Base-by-base conservation (phyloP, 2,113 vertebrate genomes). In the Piprites chloris region DNA sequence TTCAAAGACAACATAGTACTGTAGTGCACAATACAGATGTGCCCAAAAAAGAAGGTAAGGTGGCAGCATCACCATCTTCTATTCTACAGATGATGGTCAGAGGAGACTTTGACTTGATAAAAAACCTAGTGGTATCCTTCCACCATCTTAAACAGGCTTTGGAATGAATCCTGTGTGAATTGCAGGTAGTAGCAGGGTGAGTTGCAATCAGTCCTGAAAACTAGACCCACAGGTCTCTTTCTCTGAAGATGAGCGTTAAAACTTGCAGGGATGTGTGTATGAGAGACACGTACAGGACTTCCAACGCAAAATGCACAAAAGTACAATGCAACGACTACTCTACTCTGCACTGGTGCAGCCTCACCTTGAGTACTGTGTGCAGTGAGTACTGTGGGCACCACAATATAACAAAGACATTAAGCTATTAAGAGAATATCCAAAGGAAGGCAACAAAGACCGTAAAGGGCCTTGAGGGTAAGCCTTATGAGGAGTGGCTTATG, bases 401-500 rank as follows among this genome's bases (percentile, higher is more conserved):
- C 39, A 65, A 42, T 65, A 65, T 32, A 65, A 42, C 12, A 42
- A 63, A 65, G 39, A 30, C 30, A 76, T 55, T 69, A 55, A 47
- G 41, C n/a, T 49, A 33, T 49, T 27, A 55, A 55, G 47, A 55
- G 12, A 55, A 49, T n/a, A 41, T 41, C 63, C 63, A 69, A 23
- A 62, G 39, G 5, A 61, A 17, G 19, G 20, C 53, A 5, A 41
- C 4, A 8, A 75, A 59, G 33, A 28, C 2, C 3, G 35, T 42
- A 62, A 44, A 52, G 46, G 12, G 46, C 9, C 53, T 53, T 4
- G 53, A 52, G 61, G 46, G 5, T 44, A 81, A 59, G 46, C 52
- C 1, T 0, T 23, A 2, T n/a, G 52, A 67, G 44, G 37, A 46
- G 52, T 10, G 8, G 33, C 53, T 67, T n/a, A n/a, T n/a, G n/a